Percentiles rank a stretch among this genome's conserved stretches.
These are phyloP conservation scores for Danaus melanippus DNA, from an alignment of 1,140 invertebrate species.

Conservation along the genomic window DNA sequence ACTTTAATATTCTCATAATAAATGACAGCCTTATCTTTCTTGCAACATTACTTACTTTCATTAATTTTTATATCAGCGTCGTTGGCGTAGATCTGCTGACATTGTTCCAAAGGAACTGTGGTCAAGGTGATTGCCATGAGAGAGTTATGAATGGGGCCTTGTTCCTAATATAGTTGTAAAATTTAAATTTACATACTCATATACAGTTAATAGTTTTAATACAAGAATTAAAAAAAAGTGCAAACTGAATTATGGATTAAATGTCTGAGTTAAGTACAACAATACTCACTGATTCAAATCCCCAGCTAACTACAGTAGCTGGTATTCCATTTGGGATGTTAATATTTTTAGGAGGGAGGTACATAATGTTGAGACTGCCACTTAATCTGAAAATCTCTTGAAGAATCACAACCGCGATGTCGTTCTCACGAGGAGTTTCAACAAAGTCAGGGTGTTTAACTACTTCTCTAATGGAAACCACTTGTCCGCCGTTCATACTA, in stretches of 20 bases:
- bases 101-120: slow-evolving; percentile 30
- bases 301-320: slow-evolving; percentile 42
- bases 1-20: too few species aligned
- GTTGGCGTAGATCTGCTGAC: slow-evolving; percentile 22
- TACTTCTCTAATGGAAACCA: slow-evolving; percentile 14
- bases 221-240: background rate
- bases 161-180: slow-evolving; percentile 21
- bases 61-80: slow-evolving; percentile 21
- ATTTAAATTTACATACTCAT: too few species aligned
- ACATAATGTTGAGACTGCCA: slow-evolving; percentile 28
- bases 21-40: too few species aligned
- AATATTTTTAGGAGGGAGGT: slow-evolving; percentile 30
- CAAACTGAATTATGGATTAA: background rate
- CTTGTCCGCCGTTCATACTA: slow-evolving; percentile 31
- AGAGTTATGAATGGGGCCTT: slow-evolving; percentile 30
- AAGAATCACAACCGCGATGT: slow-evolving; percentile 35
- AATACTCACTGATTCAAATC: slow-evolving; percentile 43
- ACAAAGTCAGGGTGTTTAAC: slow-evolving; percentile 36
- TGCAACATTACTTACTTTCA: slow-evolving; percentile 30
- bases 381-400: slow-evolving; percentile 25
- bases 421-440: slow-evolving; percentile 23
- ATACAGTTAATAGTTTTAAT: too few species aligned
- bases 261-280: slow-evolving; percentile 1
- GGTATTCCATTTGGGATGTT: slow-evolving; percentile 28
- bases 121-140: slow-evolving; percentile 30